These are phyloP conservation scores for Rhabdornis inornatus DNA, from an alignment of 2,113 vertebrate species.

Conservation along the genomic window DNA sequence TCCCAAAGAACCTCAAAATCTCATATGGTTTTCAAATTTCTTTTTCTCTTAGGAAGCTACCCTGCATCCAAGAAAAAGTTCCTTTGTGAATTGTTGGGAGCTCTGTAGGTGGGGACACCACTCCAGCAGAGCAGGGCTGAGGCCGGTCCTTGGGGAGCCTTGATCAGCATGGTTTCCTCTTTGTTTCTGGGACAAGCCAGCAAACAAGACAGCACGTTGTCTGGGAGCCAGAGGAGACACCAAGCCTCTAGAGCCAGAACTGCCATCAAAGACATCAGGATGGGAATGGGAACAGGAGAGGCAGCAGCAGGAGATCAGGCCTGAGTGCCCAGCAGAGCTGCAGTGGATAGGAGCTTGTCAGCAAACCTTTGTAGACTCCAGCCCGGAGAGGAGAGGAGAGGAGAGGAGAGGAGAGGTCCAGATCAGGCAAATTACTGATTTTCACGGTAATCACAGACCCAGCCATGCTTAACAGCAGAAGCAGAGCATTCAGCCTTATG, in stretches of 20 bases:
- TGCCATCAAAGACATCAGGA: fast-evolving
- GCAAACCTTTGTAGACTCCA: neutral
- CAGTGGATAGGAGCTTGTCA: neutral
- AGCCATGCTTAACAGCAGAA: neutral
- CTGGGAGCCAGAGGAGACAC: neutral
- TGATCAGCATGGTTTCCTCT: neutral
- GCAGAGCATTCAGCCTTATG: neutral
- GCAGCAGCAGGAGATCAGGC: neutral
- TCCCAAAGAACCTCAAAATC: neutral
- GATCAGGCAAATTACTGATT: neutral
- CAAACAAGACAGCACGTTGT: neutral
- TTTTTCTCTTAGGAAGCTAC: neutral
- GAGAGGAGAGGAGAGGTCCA: neutral
- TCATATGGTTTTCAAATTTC: neutral
- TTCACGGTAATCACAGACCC: neutral
- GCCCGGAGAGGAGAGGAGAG: neutral
- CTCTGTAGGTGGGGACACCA: neutral
- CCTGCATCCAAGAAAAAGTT: neutral
- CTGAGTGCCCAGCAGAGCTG: neutral
- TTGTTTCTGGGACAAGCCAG: neutral
- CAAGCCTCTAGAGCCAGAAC: neutral
- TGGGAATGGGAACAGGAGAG: neutral
- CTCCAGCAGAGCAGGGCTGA: neutral
- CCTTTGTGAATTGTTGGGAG: neutral
- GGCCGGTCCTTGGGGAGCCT: neutral